phyloP scores from a whole-genome alignment of 2,797 vertebrate genomes.

The Rhinichthys osculus region DNA sequence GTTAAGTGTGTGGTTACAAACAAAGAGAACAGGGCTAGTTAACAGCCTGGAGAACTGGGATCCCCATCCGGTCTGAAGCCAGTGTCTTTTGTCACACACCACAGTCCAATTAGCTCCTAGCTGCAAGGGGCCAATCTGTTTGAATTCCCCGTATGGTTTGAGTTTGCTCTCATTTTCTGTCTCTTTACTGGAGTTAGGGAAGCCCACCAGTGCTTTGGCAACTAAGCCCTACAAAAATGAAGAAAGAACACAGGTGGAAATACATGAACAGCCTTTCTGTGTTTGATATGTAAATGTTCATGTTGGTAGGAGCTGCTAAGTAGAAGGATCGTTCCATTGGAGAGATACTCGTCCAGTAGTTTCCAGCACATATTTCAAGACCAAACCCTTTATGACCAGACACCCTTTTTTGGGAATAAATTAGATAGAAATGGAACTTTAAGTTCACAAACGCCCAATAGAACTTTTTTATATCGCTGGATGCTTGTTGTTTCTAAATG shows the following conservation, averaged over 20 bases:
- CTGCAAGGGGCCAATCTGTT: slow-evolving; percentile 35
- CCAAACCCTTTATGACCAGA: not conserved
- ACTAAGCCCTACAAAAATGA: not conserved
- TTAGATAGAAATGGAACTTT: not conserved
- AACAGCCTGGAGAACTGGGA: slow-evolving; percentile 24
- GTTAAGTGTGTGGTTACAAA: not conserved
- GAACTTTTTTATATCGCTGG: not conserved
- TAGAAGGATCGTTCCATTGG: not conserved
- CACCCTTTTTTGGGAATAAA: not conserved
- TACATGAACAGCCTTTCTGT: slow-evolving; percentile 3
- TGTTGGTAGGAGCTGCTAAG: not conserved
- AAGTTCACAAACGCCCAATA: not conserved
- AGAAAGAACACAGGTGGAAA: slow-evolving; percentile 16
- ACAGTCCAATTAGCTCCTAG: slow-evolving; percentile 40
- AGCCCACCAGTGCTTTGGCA: slow-evolving; percentile 40
- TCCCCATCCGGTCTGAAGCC: slow-evolving; percentile 18
- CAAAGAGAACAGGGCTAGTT: not conserved
- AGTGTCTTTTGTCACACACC: slow-evolving; percentile 36
- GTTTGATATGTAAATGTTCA: slow-evolving; percentile 35
- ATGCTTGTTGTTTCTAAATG: not conserved
- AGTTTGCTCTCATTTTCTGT: slow-evolving; percentile 15
- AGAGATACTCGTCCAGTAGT: not conserved
- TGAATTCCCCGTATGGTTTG: slow-evolving; percentile 18
- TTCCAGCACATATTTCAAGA: not conserved
- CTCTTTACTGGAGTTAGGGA: slow-evolving; percentile 6